Percentiles rank a stretch among this genome's conserved stretches.
Evolutionary conservation across 1,140 invertebrate species (phyloP).

Genomic region (Drosophila micromelanica): DNA sequence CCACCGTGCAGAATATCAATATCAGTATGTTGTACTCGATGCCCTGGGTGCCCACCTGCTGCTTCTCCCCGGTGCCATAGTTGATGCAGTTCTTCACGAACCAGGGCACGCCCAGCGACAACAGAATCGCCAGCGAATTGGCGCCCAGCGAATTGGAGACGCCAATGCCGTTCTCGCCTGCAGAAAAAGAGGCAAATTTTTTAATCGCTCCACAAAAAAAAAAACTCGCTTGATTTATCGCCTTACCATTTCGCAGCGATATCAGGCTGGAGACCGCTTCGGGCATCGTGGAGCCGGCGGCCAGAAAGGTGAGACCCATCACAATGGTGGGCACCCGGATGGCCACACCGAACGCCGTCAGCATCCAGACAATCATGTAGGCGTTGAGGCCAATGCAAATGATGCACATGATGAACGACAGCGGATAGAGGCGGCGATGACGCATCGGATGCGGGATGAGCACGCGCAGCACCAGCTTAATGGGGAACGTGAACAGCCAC

Average conservation of each 20-base stretch:
- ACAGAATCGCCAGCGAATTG: conserved; percentile 92
- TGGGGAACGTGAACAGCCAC: conserved; percentile 90
- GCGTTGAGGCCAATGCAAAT: conserved; percentile 93
- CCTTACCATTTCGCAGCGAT: conserved; percentile 91
- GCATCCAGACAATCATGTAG: conserved; percentile 96
- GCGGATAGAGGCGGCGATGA: conserved; percentile 89
- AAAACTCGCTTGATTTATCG: neutral
- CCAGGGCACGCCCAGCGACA: conserved; percentile 95
- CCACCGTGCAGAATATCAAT: conserved; percentile 86
- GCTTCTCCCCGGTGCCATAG: conserved; percentile 77
- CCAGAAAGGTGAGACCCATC: conserved; percentile 95
- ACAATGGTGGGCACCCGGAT: conserved; percentile 92
- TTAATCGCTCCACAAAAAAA: no score
- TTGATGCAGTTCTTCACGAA: conserved; percentile 88
- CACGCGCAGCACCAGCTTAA: conserved; percentile 88
- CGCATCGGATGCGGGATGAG: conserved; percentile 91
- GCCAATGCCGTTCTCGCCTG: conserved; percentile 93
- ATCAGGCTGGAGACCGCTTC: conserved; percentile 94
- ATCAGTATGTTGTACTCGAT: conserved; percentile 88
- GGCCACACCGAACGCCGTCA: conserved; percentile 92
- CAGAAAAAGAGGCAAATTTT: no score
- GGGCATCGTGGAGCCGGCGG: conserved; percentile 94
- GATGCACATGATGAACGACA: conserved; percentile 94
- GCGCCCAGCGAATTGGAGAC: conserved; percentile 93
- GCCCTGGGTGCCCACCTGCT: conserved; percentile 82